Conservation (phyloP, 2,113 vertebrate genomes). For the Ceyx cyanopectus region DNA sequence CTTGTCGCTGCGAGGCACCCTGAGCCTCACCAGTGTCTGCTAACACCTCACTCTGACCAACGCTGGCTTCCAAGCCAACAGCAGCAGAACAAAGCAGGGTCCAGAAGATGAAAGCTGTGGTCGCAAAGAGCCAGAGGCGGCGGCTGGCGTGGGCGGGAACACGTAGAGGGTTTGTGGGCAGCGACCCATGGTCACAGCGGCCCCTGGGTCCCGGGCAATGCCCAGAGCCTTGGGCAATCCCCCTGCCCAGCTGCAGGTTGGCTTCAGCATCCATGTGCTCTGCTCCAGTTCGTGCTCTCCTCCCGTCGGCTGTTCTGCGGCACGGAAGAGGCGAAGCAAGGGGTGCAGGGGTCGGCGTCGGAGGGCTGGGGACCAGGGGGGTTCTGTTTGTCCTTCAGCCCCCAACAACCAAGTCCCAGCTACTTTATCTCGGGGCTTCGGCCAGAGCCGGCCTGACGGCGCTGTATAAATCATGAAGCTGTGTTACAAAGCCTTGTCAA, state of each 20-base stretch:
- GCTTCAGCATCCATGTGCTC: background rate
- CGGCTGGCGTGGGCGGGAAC: background rate
- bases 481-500: background rate
- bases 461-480: background rate
- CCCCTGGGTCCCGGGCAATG: background rate
- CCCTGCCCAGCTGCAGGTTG: rapidly evolving
- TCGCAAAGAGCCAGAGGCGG: background rate
- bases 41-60: background rate
- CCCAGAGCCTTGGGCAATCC: background rate
- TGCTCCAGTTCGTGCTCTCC: background rate
- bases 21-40: background rate
- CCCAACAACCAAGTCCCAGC: background rate
- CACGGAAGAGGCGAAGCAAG: background rate
- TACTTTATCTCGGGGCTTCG: background rate
- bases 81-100: slow-evolving; percentile 34
- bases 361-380: background rate
- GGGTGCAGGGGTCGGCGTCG: background rate
- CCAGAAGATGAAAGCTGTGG: background rate
- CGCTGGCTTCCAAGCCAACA: background rate
- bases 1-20: rapidly evolving
- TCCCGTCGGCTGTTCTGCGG: rapidly evolving
- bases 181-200: background rate
- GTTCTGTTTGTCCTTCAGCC: slow-evolving; percentile 14
- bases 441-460: slow-evolving; percentile 17
- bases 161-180: background rate